Base-by-base conservation (phyloP, 2,113 vertebrate genomes). In the Stigmatopora nigra region DNA sequence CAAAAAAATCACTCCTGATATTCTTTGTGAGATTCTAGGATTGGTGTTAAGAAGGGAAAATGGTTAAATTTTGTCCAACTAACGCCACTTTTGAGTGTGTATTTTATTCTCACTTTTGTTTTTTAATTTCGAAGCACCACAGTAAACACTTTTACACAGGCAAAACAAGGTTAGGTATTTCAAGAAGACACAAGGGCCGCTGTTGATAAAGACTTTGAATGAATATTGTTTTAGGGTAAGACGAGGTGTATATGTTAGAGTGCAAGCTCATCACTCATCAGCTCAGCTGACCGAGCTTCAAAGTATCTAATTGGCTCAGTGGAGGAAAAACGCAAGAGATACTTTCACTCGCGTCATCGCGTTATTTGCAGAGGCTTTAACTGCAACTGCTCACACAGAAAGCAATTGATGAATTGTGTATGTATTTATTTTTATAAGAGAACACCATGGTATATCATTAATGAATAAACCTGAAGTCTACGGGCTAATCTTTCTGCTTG, bases 231-330 rank as follows among this genome's bases (percentile, higher is more conserved):
- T 75, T 16, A 69, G 15, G 38, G 73, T 64, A 72, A 78, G 76
- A 70, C 16, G 48, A 73, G 78, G 3, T 69, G 68, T 82, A 78
- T 78, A 77, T 70, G 53, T 82, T 80, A 67, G 36, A 79, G 66
- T 70, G 74, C 70, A 66, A 68, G 72, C 72, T 74, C 71, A 83
- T 81, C 68, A 72, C 64, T 84, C 79, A 66, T 73, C 78, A 65
- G 67, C 66, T 66, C 41, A 9, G n/a, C 25, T 61, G 63, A 17
- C 16, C 5, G 17, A 8, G 35, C 69, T 74, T 79, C 67, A 83
- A 69, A 79, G 48, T 58, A n/a, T 67, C 63, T 77, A 69, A 81
- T 77, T 80, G 76, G 67, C 71, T 72, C 63, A 15, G 53, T 68
- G 62, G 19, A 4, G 58, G 25, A 72, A 65, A 65, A 77, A 68